A percentile compares a stretch with the other conserved stretches of the same genome.
These are phyloP conservation scores for Epinotia nisella DNA, from an alignment of 2,888 invertebrate genomes.

Conservation along the genomic window DNA sequence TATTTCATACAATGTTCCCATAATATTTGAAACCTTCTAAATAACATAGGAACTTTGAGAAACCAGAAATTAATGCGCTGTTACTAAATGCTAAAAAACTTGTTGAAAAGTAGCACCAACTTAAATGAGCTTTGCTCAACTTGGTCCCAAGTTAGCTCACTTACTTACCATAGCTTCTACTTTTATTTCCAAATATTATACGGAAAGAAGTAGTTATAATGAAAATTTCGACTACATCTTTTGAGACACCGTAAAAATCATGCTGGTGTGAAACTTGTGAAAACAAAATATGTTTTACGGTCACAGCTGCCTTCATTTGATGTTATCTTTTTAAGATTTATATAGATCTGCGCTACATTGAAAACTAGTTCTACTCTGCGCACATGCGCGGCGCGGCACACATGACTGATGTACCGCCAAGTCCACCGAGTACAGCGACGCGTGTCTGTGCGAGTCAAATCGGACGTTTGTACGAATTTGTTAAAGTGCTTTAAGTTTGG, in stretches of 20 bases:
- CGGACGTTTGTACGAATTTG: no score
- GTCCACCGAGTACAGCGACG: no score
- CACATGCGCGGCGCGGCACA: no score
- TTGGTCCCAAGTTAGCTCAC: conserved; percentile 30
- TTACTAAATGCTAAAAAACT: conserved; percentile 40
- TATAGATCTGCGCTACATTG: no score
- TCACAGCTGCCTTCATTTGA: not conserved
- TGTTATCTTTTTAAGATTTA: not conserved
- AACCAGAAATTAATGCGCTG: conserved; percentile 34
- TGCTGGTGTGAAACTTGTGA: not conserved
- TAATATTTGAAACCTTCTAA: not conserved
- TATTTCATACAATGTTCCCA: not conserved
- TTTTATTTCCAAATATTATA: conserved; percentile 33
- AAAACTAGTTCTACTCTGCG: no score
- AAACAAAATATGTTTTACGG: not conserved
- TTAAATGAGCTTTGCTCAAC: conserved; percentile 43
- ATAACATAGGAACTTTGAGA: not conserved
- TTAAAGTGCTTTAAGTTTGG: no score
- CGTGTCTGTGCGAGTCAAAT: no score
- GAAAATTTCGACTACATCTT: conserved; percentile 11
- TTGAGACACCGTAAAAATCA: not conserved
- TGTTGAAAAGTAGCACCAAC: conserved; percentile 38
- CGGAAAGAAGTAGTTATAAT: conserved; percentile 20
- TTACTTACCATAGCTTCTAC: conserved; percentile 30
- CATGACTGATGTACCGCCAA: no score